Evolutionary conservation across 1,140 invertebrate genomes (phyloP).

Genomic region (Trichonephila clavipes): DNA sequence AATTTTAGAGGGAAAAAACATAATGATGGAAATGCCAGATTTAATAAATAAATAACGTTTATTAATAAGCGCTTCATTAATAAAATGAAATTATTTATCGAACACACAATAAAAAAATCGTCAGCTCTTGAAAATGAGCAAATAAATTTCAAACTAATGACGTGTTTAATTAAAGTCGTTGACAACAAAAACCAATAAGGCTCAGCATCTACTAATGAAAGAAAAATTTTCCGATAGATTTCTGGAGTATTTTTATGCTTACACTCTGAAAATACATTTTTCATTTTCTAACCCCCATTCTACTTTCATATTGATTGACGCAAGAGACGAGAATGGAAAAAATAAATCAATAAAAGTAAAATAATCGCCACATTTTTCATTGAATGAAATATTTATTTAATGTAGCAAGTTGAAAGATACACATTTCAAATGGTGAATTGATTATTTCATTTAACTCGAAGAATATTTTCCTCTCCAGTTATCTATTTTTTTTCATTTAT

Average conservation of each 20-base stretch:
- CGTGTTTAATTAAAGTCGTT: background rate
- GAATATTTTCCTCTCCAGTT: background rate
- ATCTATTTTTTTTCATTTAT: background rate
- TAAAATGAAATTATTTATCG: background rate
- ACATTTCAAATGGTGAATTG: background rate
- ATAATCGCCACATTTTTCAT: background rate
- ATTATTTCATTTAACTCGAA: background rate
- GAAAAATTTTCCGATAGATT: background rate
- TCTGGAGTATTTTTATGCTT: background rate
- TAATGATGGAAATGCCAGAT: background rate
- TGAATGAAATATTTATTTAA: background rate
- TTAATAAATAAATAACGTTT: background rate
- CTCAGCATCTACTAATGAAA: background rate
- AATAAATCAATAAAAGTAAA: background rate
- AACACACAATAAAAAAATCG: background rate
- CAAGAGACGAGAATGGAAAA: background rate
- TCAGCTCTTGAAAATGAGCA: background rate
- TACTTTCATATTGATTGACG: background rate
- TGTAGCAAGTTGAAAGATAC: background rate
- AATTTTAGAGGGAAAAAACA: background rate
- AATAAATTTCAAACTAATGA: background rate
- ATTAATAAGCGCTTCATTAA: background rate
- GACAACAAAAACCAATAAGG: background rate
- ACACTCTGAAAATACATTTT: background rate
- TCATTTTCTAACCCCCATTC: background rate